Evolutionary conservation across 1,140 invertebrate genomes (phyloP).

Genomic region (Periplaneta americana): DNA sequence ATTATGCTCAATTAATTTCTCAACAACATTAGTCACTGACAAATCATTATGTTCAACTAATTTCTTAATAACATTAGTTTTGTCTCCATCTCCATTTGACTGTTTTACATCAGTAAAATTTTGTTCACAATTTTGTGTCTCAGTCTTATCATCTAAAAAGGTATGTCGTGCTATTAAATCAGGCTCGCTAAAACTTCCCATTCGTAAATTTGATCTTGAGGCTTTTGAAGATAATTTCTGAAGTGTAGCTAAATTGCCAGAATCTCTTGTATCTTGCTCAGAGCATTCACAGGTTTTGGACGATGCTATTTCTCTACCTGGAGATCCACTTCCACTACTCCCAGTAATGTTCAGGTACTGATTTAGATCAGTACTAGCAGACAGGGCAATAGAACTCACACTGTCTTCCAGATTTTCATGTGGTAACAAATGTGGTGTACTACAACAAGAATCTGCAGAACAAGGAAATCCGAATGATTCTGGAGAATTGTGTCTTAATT

Average conservation of each 20-base stretch:
- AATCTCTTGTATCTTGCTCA: background rate
- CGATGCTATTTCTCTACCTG: constrained; percentile 5
- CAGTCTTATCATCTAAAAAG: background rate
- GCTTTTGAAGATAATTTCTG: background rate
- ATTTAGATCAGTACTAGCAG: constrained; percentile 29
- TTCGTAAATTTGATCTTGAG: background rate
- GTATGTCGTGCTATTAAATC: background rate
- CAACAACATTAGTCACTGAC: too few relatives aligned
- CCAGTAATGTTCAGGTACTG: constrained; percentile 26
- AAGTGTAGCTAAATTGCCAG: background rate
- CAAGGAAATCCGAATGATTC: background rate
- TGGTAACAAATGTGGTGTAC: background rate
- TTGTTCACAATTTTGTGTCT: background rate
- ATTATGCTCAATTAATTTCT: too few relatives aligned
- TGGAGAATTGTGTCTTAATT: background rate
- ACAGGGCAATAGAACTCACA: constrained; percentile 26
- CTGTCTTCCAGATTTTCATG: background rate
- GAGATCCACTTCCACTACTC: constrained; percentile 11
- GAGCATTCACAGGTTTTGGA: background rate
- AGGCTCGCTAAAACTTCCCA: background rate
- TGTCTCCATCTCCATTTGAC: background rate
- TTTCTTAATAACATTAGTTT: background rate
- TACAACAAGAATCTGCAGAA: background rate
- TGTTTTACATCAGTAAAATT: background rate
- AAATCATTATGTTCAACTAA: background rate